A percentile compares a stretch with the other conserved stretches of the same genome.
phyloP scores from a whole-genome alignment of 2,888 invertebrate species.

The Limnephilus marmoratus region DNA sequence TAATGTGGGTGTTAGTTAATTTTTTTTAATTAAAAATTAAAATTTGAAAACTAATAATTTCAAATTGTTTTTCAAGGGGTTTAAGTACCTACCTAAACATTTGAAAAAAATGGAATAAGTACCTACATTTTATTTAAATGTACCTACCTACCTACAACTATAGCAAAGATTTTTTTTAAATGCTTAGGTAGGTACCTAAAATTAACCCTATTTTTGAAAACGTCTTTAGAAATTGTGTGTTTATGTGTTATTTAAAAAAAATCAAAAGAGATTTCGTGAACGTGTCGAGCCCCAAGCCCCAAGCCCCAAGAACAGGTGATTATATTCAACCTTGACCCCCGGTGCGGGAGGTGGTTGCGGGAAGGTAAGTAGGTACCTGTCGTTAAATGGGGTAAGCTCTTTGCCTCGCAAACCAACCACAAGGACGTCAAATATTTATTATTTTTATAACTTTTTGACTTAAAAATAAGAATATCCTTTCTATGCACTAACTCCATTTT shows the following conservation, averaged over 20 bases:
- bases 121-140: no score
- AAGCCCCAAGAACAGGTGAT: conserved; percentile 13
- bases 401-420: not conserved
- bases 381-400: conserved; percentile 2
- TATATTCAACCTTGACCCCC: conserved; percentile 46
- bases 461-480: not conserved
- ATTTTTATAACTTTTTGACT: not conserved
- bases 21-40: no score
- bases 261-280: not conserved
- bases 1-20: no score
- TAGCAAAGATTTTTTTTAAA: no score
- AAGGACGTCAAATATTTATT: not conserved
- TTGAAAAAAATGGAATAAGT: no score
- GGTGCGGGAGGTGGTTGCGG: conserved; percentile 5
- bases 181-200: no score
- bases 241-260: not conserved
- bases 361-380: conserved; percentile 39
- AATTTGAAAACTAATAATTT: no score
- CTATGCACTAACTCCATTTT: not conserved
- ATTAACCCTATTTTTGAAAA: not conserved
- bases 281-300: not conserved
- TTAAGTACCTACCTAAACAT: no score
- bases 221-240: not conserved
- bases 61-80: no score
- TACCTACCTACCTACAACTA: no score